These are phyloP conservation scores for Enteromius treurensis DNA, from an alignment of 2,797 vertebrate genomes.

Conservation along the genomic window DNA sequence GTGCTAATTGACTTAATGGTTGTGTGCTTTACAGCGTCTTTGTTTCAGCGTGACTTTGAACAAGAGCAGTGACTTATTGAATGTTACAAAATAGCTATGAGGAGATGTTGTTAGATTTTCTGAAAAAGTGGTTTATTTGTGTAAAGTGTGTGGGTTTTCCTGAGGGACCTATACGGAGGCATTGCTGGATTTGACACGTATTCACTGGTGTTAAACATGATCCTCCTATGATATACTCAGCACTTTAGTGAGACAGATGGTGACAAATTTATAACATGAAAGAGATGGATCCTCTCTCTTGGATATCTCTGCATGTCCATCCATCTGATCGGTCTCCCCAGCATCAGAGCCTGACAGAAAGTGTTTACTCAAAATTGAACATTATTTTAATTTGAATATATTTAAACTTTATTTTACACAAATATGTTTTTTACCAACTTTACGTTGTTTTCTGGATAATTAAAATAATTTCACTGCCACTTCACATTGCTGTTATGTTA, in stretches of 20 bases:
- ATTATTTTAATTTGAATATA: not conserved
- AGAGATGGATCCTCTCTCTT: conserved; percentile 40
- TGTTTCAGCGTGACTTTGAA: not conserved
- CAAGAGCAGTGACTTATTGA: not conserved
- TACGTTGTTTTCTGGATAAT: not conserved
- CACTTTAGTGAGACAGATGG: conserved; percentile 65
- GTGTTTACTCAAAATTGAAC: not conserved
- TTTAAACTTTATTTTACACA: too few relatives aligned
- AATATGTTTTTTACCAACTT: not conserved
- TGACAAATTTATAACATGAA: conserved; percentile 68
- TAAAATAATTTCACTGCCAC: not conserved
- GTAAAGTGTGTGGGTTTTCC: not conserved
- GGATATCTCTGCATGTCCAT: conserved; percentile 18
- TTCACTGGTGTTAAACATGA: conserved; percentile 43
- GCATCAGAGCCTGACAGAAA: not conserved
- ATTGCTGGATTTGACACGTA: conserved; percentile 11
- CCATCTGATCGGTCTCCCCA: conserved; percentile 30
- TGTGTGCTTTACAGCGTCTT: not conserved
- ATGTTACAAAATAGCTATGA: not conserved
- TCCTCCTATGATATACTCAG: conserved; percentile 58
- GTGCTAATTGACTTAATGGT: conserved; percentile 9
- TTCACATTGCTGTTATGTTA: not conserved
- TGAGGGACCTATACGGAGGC: not conserved
- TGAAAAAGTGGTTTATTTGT: not conserved
- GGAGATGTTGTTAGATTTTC: not conserved